These are phyloP conservation scores for Phenganax marumi DNA, from an alignment of 92 coral and sea anemone genomes.

Conservation along the genomic window DNA sequence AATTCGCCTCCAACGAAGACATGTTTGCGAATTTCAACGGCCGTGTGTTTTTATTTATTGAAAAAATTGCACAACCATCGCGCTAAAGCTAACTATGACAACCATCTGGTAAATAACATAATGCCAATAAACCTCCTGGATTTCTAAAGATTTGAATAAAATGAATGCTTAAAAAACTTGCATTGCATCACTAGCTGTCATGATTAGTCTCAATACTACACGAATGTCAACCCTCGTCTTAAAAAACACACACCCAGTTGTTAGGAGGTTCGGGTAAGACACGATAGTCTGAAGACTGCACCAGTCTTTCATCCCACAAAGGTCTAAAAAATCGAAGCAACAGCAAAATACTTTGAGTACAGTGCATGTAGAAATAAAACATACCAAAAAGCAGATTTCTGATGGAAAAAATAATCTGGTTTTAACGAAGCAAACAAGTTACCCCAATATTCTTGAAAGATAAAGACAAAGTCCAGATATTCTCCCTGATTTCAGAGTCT, in stretches of 20 bases:
- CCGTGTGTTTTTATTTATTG: too few species aligned
- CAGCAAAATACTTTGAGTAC: background rate
- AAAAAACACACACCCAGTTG: slow-evolving; percentile 51
- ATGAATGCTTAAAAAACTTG: too few species aligned
- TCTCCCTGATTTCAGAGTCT: slow-evolving; percentile 77
- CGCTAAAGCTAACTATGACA: too few species aligned
- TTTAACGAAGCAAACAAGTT: slow-evolving; percentile 4
- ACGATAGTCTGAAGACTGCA: slow-evolving; percentile 63
- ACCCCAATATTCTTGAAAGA: slow-evolving; percentile 87
- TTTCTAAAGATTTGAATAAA: too few species aligned
- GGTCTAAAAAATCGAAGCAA: slow-evolving; percentile 52
- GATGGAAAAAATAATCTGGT: background rate
- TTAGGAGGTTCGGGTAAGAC: slow-evolving; percentile 55
- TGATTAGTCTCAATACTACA: too few species aligned
- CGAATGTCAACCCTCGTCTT: background rate
- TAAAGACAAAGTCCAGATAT: slow-evolving; percentile 88
- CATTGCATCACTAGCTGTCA: too few species aligned
- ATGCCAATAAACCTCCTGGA: too few species aligned
- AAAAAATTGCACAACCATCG: too few species aligned
- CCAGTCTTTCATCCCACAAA: slow-evolving; percentile 84
- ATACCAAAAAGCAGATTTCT: background rate
- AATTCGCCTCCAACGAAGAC: too few species aligned
- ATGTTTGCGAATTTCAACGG: too few species aligned
- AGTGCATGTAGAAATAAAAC: background rate
- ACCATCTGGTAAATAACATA: too few species aligned